Evolutionary conservation across 2,888 invertebrate genomes (phyloP), one percentile per base, ranked within the genome.

Genomic region (Lasioglossum malachurum): DNA sequence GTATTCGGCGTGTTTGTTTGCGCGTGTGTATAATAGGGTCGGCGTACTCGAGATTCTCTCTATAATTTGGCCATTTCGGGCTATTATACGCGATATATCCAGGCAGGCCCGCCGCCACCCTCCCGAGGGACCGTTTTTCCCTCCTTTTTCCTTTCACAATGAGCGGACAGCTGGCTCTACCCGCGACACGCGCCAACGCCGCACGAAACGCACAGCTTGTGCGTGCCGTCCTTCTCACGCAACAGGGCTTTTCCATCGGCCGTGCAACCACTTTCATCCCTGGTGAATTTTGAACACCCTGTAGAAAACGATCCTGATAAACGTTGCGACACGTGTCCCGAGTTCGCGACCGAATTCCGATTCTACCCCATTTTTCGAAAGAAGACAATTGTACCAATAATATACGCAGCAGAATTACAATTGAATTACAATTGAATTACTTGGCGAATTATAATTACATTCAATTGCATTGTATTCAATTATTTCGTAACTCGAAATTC

Each of bases 31-130:
- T 57, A 57, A 64, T 41, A 71, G 64, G 31, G 72, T 75, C 67
- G 69, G 41, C 74, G 74, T 74, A 69, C 53, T 85, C 82, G 82
- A 88, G 67, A 81, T 86, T 88, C 91, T 88, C 89, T 93, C 91
- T 91, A 93, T 93, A 93, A 94, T 94, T 94, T 93, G 91, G 87
- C 93, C 92, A 93, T 93, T 94, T 93, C 92, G 90, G 84, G 81
- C 91, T 89, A 93, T 93, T 93, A 93, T 91, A 72, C 86, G 85
- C 89, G 88, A 86, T 87, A 87, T 84, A 91, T 84, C 88, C 82
- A 84, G 78, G 86, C 57, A 64, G 35, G 69, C 71, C 69, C 60
- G 60, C 80, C 35, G 69, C 78, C 49, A 74, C 79, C 75, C 80
- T 84, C 87, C 82, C 88, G 38, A 60, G 90, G 82, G 82, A 85